These are phyloP conservation scores for Cephus sareptanus DNA, from an alignment of 2,888 invertebrate species.

Conservation along the genomic window DNA sequence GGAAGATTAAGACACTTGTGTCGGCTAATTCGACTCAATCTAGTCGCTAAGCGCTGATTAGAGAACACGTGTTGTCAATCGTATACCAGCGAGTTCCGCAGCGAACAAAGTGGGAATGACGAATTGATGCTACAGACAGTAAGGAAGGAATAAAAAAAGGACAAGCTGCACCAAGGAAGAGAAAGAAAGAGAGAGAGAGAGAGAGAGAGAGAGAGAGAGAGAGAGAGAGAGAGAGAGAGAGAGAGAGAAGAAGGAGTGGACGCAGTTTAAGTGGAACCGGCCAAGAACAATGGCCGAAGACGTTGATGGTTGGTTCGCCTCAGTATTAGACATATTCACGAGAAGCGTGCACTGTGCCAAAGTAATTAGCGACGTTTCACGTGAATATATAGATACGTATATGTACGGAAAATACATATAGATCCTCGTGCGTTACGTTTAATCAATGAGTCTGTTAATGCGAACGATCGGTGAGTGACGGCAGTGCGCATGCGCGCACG, in stretches of 20 bases:
- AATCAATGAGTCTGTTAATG: neutral
- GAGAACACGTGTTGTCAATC: neutral
- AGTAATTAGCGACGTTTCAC: neutral
- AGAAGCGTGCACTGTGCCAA: constrained; percentile 10
- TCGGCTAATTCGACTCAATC: neutral
- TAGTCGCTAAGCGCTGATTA: neutral
- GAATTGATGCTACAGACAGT: neutral
- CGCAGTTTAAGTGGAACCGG: neutral
- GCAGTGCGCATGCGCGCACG: too few relatives aligned
- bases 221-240: neutral
- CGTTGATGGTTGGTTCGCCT: constrained; percentile 1
- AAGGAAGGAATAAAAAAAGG: neutral
- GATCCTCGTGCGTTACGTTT: neutral
- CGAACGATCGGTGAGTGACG: neutral
- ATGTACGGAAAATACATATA: neutral
- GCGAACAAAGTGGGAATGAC: neutral
- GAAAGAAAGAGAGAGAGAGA: neutral
- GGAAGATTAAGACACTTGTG: neutral
- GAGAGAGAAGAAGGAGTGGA: neutral
- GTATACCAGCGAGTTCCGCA: neutral
- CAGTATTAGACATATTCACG: constrained; percentile 7
- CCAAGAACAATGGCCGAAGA: neutral
- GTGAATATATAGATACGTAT: neutral
- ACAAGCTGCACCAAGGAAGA: neutral
- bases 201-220: neutral